These are phyloP conservation scores for Uloborus plumipes DNA, from an alignment of 2,888 invertebrate genomes.

Conservation along the genomic window DNA sequence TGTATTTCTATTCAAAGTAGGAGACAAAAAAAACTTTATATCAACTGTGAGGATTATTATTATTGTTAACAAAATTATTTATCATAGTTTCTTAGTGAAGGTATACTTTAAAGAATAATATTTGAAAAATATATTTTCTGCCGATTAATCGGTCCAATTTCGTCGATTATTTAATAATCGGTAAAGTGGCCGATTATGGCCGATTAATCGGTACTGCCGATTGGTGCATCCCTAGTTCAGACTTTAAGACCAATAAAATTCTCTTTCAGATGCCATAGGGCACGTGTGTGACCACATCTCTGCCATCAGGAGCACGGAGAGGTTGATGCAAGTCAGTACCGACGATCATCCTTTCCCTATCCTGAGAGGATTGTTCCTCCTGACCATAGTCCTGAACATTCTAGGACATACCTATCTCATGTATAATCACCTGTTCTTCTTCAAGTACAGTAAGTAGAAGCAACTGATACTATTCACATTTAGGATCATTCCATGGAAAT, in stretches of 20 bases:
- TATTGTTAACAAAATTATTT: too few relatives aligned
- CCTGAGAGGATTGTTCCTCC: slow-evolving; percentile 33
- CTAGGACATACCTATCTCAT: slow-evolving; percentile 48
- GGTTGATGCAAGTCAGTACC: slow-evolving; percentile 10
- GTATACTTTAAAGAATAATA: too few relatives aligned
- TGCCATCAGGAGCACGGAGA: slow-evolving; percentile 35
- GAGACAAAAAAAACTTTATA: too few relatives aligned
- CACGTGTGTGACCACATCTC: slow-evolving; percentile 23
- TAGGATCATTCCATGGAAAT: background rate
- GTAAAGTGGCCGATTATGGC: too few relatives aligned
- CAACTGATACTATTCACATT: background rate
- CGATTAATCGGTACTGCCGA: too few relatives aligned
- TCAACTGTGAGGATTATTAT: too few relatives aligned
- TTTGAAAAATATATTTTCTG: too few relatives aligned
- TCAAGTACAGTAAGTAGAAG: slow-evolving; percentile 53
- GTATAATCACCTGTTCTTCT: slow-evolving; percentile 55
- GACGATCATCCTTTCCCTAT: slow-evolving; percentile 48
- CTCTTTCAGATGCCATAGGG: slow-evolving; percentile 2
- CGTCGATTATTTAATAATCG: too few relatives aligned
- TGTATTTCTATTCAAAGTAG: too few relatives aligned
- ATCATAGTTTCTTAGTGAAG: too few relatives aligned
- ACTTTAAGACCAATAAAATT: background rate
- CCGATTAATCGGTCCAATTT: too few relatives aligned
- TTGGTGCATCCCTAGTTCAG: too few relatives aligned
- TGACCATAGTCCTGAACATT: slow-evolving; percentile 33